Evolutionary conservation across 2,888 invertebrate species (phyloP), one percentile per base, ranked within the genome.

Genomic region (Dynastes tityus): DNA sequence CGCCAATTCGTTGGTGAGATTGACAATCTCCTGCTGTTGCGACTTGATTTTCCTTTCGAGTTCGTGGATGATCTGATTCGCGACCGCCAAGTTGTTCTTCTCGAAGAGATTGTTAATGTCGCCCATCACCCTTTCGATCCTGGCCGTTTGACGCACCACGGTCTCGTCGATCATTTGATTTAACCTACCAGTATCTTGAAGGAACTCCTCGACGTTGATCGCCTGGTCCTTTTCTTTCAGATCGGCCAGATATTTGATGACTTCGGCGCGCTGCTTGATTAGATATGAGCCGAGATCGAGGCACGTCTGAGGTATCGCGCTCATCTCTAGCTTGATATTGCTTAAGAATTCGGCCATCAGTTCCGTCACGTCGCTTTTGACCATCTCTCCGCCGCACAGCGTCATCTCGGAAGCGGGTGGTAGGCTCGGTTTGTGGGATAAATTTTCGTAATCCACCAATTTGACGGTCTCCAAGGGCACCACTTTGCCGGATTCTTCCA

Each of bases 261-360:
- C 84, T 8, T 83, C 82, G 49, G 83, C 84, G 45, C 86, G 81
- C 67, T 85, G 82, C 13, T 81, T 81, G 55, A 88, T 80, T 27
- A 88, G 78, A 63, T 86, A 87, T 73, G 85, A 85, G 78, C 88
- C 88, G 55, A 87, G 82, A 32, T 86, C 85, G 77, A 85, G 82
- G 1, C 87, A 81, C 0, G 86, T 84, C 65, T 83, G 84, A 1
- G 88, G 87, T 22, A 88, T 86, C 49, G 86, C 84, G 68, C 87
- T 86, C 45, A 88, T 83, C 3, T 86, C 85, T 2, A 81, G 78
- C 79, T 87, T 87, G 85, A 88, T 85, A 8, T 84, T 82, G 22
- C 82, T 76, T 0, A 86, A 77, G 9, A 83, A 80, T 76, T 82
- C 83, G 1, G 83, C 80, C 37, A 83, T 82, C 2, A 84, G 55